These are phyloP conservation scores for Coecobrya sp. DNA, from an alignment of 2,888 invertebrate genomes.

Conservation along the genomic window DNA sequence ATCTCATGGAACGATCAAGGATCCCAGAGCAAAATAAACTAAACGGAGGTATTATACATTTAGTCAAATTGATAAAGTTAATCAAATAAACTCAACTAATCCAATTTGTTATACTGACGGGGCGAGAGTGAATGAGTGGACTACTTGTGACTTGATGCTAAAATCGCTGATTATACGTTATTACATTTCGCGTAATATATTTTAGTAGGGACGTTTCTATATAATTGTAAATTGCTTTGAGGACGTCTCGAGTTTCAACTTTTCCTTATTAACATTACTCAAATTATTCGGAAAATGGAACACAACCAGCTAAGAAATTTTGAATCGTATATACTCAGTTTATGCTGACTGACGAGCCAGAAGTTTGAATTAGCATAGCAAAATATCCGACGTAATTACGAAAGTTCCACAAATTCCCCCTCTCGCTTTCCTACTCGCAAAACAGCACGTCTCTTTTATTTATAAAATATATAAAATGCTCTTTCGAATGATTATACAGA, in stretches of 20 bases:
- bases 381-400: slow-evolving; percentile 47
- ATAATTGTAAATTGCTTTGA: slow-evolving; percentile 20
- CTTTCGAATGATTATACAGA: neutral
- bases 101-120: slow-evolving; percentile 21
- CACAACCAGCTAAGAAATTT: neutral
- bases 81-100: slow-evolving; percentile 60
- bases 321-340: slow-evolving; percentile 30
- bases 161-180: neutral
- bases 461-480: neutral
- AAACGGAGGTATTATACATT: slow-evolving; percentile 37
- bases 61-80: slow-evolving; percentile 51
- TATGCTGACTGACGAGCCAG: slow-evolving; percentile 44
- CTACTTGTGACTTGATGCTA: slow-evolving; percentile 14
- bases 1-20: slow-evolving; percentile 31
- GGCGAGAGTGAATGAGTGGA: neutral
- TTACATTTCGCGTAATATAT: neutral
- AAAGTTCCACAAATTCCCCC: slow-evolving; percentile 29
- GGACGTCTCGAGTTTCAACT: slow-evolving; percentile 17
- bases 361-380: slow-evolving; percentile 53
- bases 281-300: slow-evolving; percentile 55
- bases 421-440: neutral
- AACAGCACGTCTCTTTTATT: slow-evolving; percentile 7
- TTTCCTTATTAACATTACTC: slow-evolving; percentile 54
- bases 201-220: neutral
- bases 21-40: slow-evolving; percentile 22